A percentile compares a stretch with the other conserved stretches of the same genome.
Evolutionary conservation across 2,888 invertebrate genomes (phyloP).

Genomic region (Drosophila koepferae): DNA sequence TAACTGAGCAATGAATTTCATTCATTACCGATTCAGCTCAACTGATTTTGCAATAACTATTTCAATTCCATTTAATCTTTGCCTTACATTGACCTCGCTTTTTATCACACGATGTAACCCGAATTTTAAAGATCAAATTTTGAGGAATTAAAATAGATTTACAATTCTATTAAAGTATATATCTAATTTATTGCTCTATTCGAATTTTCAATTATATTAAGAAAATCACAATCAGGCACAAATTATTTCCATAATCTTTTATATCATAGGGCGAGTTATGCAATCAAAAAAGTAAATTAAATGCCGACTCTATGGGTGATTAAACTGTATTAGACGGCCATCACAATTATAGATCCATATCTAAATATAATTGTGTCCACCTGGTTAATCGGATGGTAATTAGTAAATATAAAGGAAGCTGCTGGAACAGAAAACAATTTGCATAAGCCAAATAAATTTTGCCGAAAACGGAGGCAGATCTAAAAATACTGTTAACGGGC

Average conservation of each 20-base stretch:
- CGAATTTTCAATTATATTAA: neutral
- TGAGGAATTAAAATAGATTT: neutral
- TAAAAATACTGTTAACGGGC: conserved; percentile 65
- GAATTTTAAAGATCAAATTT: too few species aligned
- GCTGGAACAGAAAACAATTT: conserved; percentile 50
- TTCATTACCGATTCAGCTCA: too few species aligned
- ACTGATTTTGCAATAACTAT: too few species aligned
- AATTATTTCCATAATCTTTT: neutral
- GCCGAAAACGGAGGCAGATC: conserved; percentile 32
- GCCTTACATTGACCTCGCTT: too few species aligned
- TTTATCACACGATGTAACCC: too few species aligned
- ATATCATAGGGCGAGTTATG: neutral
- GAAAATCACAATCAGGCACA: neutral
- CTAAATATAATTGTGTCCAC: conserved; percentile 25
- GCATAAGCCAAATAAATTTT: conserved; percentile 64
- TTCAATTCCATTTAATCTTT: too few species aligned
- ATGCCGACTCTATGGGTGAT: neutral
- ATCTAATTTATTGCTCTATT: neutral
- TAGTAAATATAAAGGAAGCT: conserved; percentile 38
- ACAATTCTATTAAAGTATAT: neutral
- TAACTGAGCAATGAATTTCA: too few species aligned
- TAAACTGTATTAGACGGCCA: conserved; percentile 19
- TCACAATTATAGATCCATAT: conserved; percentile 31
- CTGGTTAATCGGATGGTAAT: conserved; percentile 29
- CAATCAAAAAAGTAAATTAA: neutral